These are phyloP conservation scores for Loxodonta africana DNA, from an alignment of 2,113 vertebrate species.

Conservation along the genomic window DNA sequence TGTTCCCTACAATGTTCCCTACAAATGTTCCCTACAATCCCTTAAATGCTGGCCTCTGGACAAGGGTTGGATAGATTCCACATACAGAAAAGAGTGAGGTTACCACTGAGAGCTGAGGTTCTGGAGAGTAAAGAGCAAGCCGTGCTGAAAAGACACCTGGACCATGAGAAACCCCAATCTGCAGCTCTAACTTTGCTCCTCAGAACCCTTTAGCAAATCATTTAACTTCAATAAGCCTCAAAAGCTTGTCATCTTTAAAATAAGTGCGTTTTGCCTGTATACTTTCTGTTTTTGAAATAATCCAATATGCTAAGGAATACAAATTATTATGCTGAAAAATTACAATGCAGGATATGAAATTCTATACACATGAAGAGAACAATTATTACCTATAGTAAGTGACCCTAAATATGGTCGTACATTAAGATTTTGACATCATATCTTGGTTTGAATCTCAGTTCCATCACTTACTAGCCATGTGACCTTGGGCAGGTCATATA, in stretches of 20 bases:
- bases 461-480: neutral
- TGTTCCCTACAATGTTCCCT: neutral
- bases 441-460: neutral
- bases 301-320: neutral
- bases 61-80: neutral
- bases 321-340: neutral
- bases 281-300: slow-evolving; percentile 5
- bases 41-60: neutral
- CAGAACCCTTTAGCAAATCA: neutral
- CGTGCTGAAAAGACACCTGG: neutral
- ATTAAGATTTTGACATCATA: neutral
- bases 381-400: neutral
- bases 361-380: neutral
- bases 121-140: neutral
- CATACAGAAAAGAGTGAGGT: neutral
- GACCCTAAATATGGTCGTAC: neutral
- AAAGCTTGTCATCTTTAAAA: neutral
- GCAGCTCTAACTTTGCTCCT: neutral
- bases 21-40: neutral
- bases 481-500: neutral
- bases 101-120: neutral
- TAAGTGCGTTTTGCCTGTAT: neutral
- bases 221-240: neutral
- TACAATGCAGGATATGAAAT: neutral
- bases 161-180: neutral